Percentiles rank a stretch among this genome's conserved stretches.
Evolutionary conservation across 2,797 vertebrate species (phyloP).

Genomic region (Pseudomugil tenellus): DNA sequence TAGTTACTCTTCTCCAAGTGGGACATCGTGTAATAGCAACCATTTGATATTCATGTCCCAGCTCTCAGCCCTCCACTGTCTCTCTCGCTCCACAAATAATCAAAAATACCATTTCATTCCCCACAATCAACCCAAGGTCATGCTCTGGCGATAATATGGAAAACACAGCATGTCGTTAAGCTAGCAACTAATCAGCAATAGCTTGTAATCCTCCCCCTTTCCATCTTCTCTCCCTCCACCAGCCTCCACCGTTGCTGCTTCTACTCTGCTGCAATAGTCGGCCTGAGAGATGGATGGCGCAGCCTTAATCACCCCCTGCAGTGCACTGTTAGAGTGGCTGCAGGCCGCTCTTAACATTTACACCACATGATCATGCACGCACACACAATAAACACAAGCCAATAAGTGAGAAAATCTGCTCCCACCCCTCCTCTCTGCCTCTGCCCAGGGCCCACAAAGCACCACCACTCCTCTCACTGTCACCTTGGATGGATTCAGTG

Average conservation of each 20-base stretch:
- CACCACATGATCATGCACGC: conserved; percentile 47
- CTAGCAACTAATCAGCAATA: conserved; percentile 76
- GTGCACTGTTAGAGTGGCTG: conserved; percentile 74
- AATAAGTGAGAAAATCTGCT: conserved; percentile 49
- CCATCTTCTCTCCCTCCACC: conserved; percentile 40
- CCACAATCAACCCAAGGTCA: conserved; percentile 72
- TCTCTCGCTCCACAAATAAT: conserved; percentile 59
- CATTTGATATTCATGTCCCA: conserved; percentile 67
- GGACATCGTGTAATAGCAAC: conserved; percentile 68
- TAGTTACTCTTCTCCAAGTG: conserved; percentile 58
- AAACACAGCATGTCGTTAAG: conserved; percentile 78
- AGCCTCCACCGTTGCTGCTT: neutral
- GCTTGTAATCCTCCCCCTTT: conserved; percentile 58
- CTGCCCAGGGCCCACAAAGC: conserved; percentile 43
- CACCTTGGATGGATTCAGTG: conserved; percentile 66
- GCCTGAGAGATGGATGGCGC: conserved; percentile 68
- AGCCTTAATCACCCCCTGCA: conserved; percentile 74
- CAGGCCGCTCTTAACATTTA: conserved; percentile 76
- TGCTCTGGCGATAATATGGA: conserved; percentile 68
- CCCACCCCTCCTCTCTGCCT: neutral
- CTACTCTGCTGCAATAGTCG: conserved; percentile 29
- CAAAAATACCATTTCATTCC: conserved; percentile 71
- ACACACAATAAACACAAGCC: conserved; percentile 55
- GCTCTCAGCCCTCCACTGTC: conserved; percentile 50
- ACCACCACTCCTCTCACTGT: conserved; percentile 58